phyloP scores from a whole-genome alignment of 2,113 vertebrate species.

The Callipepla californica region DNA sequence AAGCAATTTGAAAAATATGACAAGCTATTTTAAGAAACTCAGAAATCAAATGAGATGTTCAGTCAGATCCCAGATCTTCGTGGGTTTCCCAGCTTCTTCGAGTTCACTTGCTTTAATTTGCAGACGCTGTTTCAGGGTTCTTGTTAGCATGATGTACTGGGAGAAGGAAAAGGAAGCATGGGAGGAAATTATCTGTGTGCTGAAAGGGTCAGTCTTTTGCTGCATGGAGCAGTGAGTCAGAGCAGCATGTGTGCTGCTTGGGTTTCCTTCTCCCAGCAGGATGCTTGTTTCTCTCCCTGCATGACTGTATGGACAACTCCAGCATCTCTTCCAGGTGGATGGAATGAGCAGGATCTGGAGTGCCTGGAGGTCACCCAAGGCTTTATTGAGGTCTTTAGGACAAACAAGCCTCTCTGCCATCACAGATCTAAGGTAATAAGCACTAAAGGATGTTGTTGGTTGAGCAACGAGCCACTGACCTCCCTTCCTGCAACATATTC shows the following conservation, averaged over 20 bases:
- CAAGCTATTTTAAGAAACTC: background rate
- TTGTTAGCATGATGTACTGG: background rate
- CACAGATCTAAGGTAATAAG: background rate
- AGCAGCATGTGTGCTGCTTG: rapidly evolving
- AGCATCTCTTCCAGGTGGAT: background rate
- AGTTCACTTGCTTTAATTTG: background rate
- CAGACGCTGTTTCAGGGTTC: background rate
- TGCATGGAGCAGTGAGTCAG: background rate
- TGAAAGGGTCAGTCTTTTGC: background rate
- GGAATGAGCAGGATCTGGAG: background rate
- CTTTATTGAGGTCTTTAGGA: background rate
- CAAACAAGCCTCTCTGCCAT: background rate
- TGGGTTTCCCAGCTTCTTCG: background rate
- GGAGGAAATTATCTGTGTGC: background rate
- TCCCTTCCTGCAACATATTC: background rate
- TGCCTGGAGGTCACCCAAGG: background rate
- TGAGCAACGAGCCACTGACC: background rate
- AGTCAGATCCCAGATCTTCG: background rate
- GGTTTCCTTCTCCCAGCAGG: background rate
- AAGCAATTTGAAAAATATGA: background rate
- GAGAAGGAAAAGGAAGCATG: background rate
- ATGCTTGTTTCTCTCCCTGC: background rate
- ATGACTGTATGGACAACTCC: background rate
- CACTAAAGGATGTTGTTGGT: background rate
- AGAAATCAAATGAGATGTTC: background rate